Conservation (phyloP, 1,140 invertebrate species). For the Dryas iulia region DNA sequence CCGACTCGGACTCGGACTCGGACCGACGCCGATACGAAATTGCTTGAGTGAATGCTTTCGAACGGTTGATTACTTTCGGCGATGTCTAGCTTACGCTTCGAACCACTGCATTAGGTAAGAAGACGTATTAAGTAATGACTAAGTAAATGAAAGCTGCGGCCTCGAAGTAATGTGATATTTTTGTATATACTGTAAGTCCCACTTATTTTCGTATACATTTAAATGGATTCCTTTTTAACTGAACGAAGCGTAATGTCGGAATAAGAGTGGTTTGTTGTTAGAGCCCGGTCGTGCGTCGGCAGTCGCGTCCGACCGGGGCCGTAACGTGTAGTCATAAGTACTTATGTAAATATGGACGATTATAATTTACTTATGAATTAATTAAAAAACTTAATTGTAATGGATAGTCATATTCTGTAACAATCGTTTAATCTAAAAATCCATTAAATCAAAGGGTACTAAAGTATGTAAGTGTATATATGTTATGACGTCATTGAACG, state of each 20-base stretch:
- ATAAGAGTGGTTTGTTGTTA: constrained; percentile 45
- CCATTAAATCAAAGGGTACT: constrained; percentile 78
- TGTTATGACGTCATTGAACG: constrained; percentile 68
- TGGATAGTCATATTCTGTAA: constrained; percentile 62
- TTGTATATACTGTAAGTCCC: constrained; percentile 79
- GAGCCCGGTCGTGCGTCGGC: constrained; percentile 10
- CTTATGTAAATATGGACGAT: constrained; percentile 73
- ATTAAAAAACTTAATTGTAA: constrained; percentile 57
- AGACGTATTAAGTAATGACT: constrained; percentile 71
- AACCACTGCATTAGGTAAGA: constrained; percentile 70
- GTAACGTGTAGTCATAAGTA: constrained; percentile 54
- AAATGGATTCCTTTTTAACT: constrained; percentile 76
- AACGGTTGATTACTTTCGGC: constrained; percentile 50
- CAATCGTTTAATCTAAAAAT: constrained; percentile 69
- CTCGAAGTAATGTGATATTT: constrained; percentile 81
- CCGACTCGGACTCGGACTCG: background rate
- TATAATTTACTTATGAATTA: constrained; percentile 63
- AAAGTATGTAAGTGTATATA: constrained; percentile 71
- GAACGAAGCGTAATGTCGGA: constrained; percentile 65
- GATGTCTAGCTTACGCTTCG: constrained; percentile 69
- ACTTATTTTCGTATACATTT: constrained; percentile 81
- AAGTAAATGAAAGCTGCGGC: constrained; percentile 78
- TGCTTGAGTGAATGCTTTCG: constrained; percentile 1
- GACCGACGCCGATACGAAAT: background rate
- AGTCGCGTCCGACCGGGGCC: constrained; percentile 32